phyloP scores from a whole-genome alignment of 2,113 vertebrate genomes.

The Heptranchias perlo region DNA sequence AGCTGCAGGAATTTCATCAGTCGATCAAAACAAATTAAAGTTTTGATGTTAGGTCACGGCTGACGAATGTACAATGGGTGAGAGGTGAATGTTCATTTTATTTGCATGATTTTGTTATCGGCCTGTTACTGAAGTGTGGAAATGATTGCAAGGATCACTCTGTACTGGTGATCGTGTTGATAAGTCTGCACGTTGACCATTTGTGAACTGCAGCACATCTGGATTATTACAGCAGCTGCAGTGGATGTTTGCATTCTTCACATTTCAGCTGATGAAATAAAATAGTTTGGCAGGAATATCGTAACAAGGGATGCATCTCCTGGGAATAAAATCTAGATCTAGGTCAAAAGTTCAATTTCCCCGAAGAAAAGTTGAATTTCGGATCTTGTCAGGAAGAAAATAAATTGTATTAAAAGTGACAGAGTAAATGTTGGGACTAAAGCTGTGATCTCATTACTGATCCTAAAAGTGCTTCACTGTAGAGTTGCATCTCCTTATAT shows the following conservation, averaged over 20 bases:
- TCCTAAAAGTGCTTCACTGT: not conserved
- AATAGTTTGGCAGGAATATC: not conserved
- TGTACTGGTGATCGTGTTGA: not conserved
- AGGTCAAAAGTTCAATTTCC: not conserved
- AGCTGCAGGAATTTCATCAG: not conserved
- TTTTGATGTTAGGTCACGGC: not conserved
- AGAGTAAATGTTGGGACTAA: not conserved
- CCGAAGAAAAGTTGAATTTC: no score
- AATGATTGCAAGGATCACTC: not conserved
- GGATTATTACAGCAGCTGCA: not conserved
- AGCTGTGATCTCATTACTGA: not conserved
- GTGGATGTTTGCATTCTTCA: not conserved
- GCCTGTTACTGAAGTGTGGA: not conserved
- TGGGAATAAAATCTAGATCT: not conserved
- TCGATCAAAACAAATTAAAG: not conserved
- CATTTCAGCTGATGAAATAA: not conserved
- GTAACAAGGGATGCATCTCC: not conserved
- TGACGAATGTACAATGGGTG: not conserved
- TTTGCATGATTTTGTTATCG: not conserved
- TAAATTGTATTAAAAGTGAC: not conserved
- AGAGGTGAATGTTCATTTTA: not conserved
- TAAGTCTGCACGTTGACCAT: no score
- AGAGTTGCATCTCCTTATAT: no score
- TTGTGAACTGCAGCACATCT: not conserved
- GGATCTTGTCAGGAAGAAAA: no score